These are phyloP conservation scores for Sebastes schlegelii DNA, from an alignment of 2,113 vertebrate species.

Conservation along the genomic window DNA sequence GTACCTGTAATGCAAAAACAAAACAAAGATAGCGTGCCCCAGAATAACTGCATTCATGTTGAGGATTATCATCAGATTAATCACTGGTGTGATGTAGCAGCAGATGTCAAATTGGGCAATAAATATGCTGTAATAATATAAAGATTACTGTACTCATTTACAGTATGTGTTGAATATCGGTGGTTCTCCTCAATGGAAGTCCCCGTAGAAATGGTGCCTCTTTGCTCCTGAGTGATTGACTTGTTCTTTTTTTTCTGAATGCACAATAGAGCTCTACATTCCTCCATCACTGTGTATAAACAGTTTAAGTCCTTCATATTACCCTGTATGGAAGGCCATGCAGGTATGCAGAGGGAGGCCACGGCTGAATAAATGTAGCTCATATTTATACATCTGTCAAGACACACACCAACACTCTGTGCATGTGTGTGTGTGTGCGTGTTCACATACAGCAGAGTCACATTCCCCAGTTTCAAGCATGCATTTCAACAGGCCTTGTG, in stretches of 20 bases:
- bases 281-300: conserved; percentile 13
- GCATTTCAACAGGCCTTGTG: conserved; percentile 61
- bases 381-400: conserved; percentile 68
- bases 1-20: background rate
- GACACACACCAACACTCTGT: conserved; percentile 26
- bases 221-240: background rate
- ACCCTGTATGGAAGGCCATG: conserved; percentile 26
- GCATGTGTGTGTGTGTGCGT: too few species aligned
- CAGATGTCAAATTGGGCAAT: background rate
- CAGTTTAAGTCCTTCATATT: conserved; percentile 11
- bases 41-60: background rate
- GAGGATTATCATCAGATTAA: background rate
- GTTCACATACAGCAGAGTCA: too few species aligned
- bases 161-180: background rate
- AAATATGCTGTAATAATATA: background rate
- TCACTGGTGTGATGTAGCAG: background rate
- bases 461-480: conserved; percentile 64
- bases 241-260: background rate
- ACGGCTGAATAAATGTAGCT: conserved; percentile 58
- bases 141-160: background rate
- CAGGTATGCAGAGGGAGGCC: conserved; percentile 54
- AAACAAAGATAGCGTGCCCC: background rate
- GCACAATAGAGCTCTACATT: conserved; percentile 10
- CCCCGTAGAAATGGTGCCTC: too few species aligned
- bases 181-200: background rate